These are phyloP conservation scores for Temnothorax rugatulus DNA, from an alignment of 2,888 invertebrate species.

Conservation along the genomic window DNA sequence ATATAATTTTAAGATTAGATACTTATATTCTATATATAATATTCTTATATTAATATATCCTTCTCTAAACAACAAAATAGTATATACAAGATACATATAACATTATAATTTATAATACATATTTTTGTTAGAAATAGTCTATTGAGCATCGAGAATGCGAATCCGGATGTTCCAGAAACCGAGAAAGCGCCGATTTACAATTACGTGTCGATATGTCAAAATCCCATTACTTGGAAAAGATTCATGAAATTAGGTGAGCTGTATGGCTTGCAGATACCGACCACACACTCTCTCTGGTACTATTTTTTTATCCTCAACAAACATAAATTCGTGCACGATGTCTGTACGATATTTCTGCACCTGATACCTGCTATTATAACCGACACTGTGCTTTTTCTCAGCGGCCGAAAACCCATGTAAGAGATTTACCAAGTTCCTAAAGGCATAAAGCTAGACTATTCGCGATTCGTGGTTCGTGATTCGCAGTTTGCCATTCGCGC, in stretches of 20 bases:
- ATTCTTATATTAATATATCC: background rate
- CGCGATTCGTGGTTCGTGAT: no score
- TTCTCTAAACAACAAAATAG: slow-evolving; percentile 1
- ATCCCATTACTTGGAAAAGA: slow-evolving; percentile 93
- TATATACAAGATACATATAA: background rate
- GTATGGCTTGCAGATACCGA: slow-evolving; percentile 88
- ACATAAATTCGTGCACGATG: slow-evolving; percentile 87
- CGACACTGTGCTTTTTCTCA: slow-evolving; percentile 87
- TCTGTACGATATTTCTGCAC: slow-evolving; percentile 88
- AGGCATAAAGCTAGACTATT: background rate
- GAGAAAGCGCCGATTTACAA: slow-evolving; percentile 92
- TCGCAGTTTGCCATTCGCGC: no score
- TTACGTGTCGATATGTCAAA: slow-evolving; percentile 93
- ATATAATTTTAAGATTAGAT: background rate
- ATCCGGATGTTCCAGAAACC: slow-evolving; percentile 31
- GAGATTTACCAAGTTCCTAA: slow-evolving; percentile 68
- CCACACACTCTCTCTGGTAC: slow-evolving; percentile 89
- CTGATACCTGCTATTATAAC: slow-evolving; percentile 88
- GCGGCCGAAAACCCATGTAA: slow-evolving; percentile 89
- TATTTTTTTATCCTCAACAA: slow-evolving; percentile 88
- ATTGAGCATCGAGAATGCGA: slow-evolving; percentile 8
- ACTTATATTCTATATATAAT: background rate
- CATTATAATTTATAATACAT: background rate
- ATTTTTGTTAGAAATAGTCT: slow-evolving; percentile 31
- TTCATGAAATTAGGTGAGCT: slow-evolving; percentile 88